Conservation (phyloP, 2,797 vertebrate species). For the Pseudopleuronectes americanus region DNA sequence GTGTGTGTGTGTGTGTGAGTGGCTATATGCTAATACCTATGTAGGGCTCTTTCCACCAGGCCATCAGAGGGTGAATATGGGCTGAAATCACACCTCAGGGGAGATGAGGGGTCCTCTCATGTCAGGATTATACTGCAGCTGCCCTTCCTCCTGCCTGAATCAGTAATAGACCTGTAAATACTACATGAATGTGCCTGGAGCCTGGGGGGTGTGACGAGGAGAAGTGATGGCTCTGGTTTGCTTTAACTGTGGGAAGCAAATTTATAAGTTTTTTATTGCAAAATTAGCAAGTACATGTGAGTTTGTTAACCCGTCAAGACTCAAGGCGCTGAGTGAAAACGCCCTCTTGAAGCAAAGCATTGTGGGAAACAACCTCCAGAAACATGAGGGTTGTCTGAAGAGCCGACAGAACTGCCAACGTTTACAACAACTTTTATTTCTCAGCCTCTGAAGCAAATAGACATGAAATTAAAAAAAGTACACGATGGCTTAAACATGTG, state of each 20-base stretch:
- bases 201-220: background rate
- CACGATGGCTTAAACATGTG: no score
- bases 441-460: no score
- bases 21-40: background rate
- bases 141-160: slow-evolving; percentile 20
- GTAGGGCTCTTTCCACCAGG: slow-evolving; percentile 1
- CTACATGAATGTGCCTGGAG: background rate
- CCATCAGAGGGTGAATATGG: slow-evolving; percentile 9
- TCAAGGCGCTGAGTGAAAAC: no score
- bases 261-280: background rate
- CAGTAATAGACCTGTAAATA: slow-evolving; percentile 30
- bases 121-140: slow-evolving; percentile 23
- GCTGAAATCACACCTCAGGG: slow-evolving; percentile 21
- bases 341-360: no score
- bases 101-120: background rate
- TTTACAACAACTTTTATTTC: no score
- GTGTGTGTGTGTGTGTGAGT: background rate
- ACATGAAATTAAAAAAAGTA: no score
- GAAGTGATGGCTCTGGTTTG: background rate
- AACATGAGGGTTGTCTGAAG: no score
- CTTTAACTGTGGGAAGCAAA: background rate
- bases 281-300: no score
- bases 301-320: no score
- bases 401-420: no score
- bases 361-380: no score